phyloP scores from a whole-genome alignment of 1,140 invertebrate species.

The Papilio helenus region DNA sequence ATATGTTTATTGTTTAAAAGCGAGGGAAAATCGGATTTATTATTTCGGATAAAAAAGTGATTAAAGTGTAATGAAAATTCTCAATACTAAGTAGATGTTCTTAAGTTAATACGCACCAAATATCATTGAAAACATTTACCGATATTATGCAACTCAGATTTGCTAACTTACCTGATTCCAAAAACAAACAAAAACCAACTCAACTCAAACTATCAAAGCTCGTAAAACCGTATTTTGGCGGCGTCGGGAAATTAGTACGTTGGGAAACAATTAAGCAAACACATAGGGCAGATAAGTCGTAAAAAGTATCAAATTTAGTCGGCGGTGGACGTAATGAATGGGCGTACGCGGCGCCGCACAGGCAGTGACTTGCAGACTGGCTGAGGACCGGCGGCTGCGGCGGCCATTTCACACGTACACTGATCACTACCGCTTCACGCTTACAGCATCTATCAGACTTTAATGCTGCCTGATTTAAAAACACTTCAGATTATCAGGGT shows the following conservation, averaged over 20 bases:
- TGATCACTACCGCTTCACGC: neutral
- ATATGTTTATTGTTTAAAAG: too few relatives aligned
- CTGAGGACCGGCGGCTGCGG: slow-evolving; percentile 43
- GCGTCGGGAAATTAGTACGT: slow-evolving; percentile 31
- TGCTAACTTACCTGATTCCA: too few relatives aligned
- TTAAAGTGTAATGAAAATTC: too few relatives aligned
- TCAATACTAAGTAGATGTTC: too few relatives aligned
- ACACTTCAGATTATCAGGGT: neutral
- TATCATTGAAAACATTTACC: too few relatives aligned
- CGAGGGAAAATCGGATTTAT: too few relatives aligned
- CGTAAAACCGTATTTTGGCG: neutral
- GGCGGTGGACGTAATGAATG: slow-evolving; percentile 69
- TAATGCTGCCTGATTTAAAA: neutral
- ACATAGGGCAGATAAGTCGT: slow-evolving; percentile 53
- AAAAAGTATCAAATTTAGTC: slow-evolving; percentile 63
- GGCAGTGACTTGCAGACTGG: slow-evolving; percentile 71
- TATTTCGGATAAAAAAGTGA: too few relatives aligned
- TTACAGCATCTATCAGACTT: neutral
- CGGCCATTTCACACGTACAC: slow-evolving; percentile 61
- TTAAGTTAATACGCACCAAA: too few relatives aligned
- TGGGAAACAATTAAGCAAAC: slow-evolving; percentile 52
- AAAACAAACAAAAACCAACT: too few relatives aligned
- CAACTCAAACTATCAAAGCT: neutral
- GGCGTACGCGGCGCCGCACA: slow-evolving; percentile 58
- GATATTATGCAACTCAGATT: too few relatives aligned